Percentiles rank a stretch among this genome's conserved stretches.
phyloP scores from a whole-genome alignment of 2,888 invertebrate species.

The Cephonodes hylas region DNA sequence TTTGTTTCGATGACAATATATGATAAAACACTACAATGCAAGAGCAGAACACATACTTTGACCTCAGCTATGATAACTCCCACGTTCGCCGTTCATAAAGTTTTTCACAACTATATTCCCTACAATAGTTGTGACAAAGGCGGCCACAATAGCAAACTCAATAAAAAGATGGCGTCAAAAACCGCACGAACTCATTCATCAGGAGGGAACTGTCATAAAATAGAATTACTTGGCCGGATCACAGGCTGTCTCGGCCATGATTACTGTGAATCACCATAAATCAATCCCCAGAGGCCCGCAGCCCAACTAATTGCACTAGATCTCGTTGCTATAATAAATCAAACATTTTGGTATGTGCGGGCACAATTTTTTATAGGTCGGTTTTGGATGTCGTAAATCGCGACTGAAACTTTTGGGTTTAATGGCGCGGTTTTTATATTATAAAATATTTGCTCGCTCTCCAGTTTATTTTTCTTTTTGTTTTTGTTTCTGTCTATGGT shows the following conservation, averaged over 20 bases:
- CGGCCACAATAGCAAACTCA: conserved; percentile 48
- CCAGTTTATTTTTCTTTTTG: not conserved
- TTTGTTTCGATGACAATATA: not conserved
- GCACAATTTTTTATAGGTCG: conserved; percentile 56
- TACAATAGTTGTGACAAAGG: conserved; percentile 23
- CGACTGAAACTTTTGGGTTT: conserved; percentile 53
- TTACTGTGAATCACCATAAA: conserved; percentile 76
- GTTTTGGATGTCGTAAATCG: conserved; percentile 56
- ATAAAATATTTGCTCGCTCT: conserved; percentile 30
- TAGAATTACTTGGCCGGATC: conserved; percentile 65
- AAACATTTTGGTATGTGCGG: conserved; percentile 69
- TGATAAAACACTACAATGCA: not conserved
- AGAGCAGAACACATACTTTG: not conserved
- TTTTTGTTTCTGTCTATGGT: not conserved
- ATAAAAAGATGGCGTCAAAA: conserved; percentile 60
- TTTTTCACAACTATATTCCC: conserved; percentile 19
- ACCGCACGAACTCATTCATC: conserved; percentile 63
- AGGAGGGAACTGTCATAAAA: conserved; percentile 63
- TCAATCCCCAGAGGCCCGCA: conserved; percentile 75
- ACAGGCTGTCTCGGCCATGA: conserved; percentile 59
- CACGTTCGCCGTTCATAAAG: conserved; percentile 9
- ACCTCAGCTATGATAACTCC: not conserved
- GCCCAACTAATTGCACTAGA: conserved; percentile 70
- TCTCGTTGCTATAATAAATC: conserved; percentile 62
- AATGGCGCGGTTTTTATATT: conserved; percentile 43